Evolutionary conservation across 2,888 invertebrate genomes (phyloP), one percentile per base, ranked within the genome.

Genomic region (Chloromyia formosa): DNA sequence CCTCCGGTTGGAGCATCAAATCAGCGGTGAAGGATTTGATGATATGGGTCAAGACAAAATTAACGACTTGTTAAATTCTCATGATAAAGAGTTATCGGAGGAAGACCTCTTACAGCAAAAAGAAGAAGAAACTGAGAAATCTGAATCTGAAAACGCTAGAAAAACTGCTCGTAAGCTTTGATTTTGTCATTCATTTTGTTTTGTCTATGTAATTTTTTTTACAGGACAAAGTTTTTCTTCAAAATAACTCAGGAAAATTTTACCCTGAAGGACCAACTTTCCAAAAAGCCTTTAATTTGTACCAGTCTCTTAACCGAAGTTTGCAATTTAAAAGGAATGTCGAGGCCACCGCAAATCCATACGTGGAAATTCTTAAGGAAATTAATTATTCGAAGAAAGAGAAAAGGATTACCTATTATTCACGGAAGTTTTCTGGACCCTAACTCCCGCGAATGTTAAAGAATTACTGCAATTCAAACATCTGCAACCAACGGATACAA

Each of bases 1-100:
- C 9, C 10, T 61, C 60, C 60, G 16, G 5, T 27, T 61, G 56
- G 5, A 1, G 56, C 20, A 56, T 56, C 56, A 56, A 16, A 53
- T 53, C 53, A 10, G 53, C 7, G 16, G 54, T 54, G 54, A 58
- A 14, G 27, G 27, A 27, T 23, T 23, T 27, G 27, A 61, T 14
- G 60, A 61, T 27, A 61, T 27, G 27, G 16, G n/a, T 5, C 12
- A 27, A 27, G 14, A 61, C 60, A 18, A 58, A 58, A 58, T 9
- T 53, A 53, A 53, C 53, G 53, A 53, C 53, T 53, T 53, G 53
- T 53, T 53, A 3, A 53, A 20, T 56, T 20, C 56, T 56, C 56
- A 56, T 22, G 56, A 56, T 56, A 22, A n/a, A 56, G 56, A 56
- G 20, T 56, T n/a, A 20, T 18, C 20, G 56, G 56, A 56, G 20